These are phyloP conservation scores for Synanthedon tipuliformis DNA, from an alignment of 2,888 invertebrate genomes.

Conservation along the genomic window DNA sequence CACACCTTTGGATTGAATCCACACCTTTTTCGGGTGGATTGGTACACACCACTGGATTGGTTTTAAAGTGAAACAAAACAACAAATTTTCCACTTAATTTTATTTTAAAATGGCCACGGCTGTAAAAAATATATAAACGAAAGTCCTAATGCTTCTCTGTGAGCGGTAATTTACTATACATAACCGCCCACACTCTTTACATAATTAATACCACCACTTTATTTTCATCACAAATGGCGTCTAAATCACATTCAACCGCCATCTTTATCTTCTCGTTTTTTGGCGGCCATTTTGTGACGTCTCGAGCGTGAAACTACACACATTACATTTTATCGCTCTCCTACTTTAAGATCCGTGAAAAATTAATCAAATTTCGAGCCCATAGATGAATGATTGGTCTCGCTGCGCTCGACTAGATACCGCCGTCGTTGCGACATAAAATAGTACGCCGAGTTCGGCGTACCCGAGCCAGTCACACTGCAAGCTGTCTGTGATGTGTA, in stretches of 20 bases:
- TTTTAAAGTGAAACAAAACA: not conserved
- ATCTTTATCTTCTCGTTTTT: no score
- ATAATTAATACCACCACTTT: not conserved
- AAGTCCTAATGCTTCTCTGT: constrained; percentile 11
- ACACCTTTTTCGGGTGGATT: no score
- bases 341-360: not conserved
- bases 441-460: no score
- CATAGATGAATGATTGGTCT: no score
- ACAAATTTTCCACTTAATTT: constrained; percentile 25
- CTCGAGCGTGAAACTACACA: constrained; percentile 3
- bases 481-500: no score
- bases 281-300: not conserved
- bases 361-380: no score
- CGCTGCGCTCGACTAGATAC: no score
- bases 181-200: not conserved
- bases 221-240: not conserved
- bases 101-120: constrained; percentile 37
- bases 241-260: not conserved
- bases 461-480: no score
- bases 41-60: no score
- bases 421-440: no score
- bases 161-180: not conserved
- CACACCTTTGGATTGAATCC: no score
- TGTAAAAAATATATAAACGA: constrained; percentile 38
- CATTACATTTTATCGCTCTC: constrained; percentile 1